Percentiles rank a stretch among this genome's conserved stretches.
These are phyloP conservation scores for Selenia dentaria DNA, from an alignment of 2,888 invertebrate species.

Conservation along the genomic window DNA sequence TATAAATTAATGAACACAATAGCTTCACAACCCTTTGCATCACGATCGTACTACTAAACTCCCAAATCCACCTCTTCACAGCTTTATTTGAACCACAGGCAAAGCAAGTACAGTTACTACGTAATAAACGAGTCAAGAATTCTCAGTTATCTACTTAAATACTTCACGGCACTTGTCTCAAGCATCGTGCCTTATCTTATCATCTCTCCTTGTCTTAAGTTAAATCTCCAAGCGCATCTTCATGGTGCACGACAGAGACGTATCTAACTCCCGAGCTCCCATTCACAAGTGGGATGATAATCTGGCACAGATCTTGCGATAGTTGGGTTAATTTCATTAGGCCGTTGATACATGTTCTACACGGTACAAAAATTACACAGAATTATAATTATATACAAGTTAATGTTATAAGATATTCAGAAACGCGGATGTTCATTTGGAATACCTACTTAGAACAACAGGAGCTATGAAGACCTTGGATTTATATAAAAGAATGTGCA, in stretches of 20 bases:
- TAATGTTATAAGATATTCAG: too few relatives aligned
- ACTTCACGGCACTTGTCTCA: slow-evolving; percentile 7
- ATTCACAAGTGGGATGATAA: slow-evolving; percentile 33
- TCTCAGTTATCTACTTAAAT: neutral
- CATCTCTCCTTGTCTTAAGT: slow-evolving; percentile 5
- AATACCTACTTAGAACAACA: too few relatives aligned
- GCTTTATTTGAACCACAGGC: too few relatives aligned
- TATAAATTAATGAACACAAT: too few relatives aligned
- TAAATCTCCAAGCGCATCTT: slow-evolving; percentile 6
- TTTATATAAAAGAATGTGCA: too few relatives aligned
- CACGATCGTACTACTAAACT: too few relatives aligned
- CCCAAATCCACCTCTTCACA: too few relatives aligned
- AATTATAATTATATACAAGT: too few relatives aligned
- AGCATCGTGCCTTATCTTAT: slow-evolving; percentile 4
- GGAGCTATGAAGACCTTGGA: too few relatives aligned
- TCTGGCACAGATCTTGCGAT: slow-evolving; percentile 8
- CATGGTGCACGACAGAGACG: slow-evolving; percentile 16
- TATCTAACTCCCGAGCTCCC: slow-evolving; percentile 21
- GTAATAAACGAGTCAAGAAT: neutral
- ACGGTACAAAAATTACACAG: neutral
- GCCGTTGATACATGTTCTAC: neutral
- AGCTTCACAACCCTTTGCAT: too few relatives aligned
- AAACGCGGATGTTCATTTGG: too few relatives aligned
- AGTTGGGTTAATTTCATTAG: slow-evolving; percentile 12
- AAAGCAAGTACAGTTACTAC: too few relatives aligned